Evolutionary conservation across 2,888 invertebrate genomes (phyloP).

Genomic region (Hemithea aestivaria): DNA sequence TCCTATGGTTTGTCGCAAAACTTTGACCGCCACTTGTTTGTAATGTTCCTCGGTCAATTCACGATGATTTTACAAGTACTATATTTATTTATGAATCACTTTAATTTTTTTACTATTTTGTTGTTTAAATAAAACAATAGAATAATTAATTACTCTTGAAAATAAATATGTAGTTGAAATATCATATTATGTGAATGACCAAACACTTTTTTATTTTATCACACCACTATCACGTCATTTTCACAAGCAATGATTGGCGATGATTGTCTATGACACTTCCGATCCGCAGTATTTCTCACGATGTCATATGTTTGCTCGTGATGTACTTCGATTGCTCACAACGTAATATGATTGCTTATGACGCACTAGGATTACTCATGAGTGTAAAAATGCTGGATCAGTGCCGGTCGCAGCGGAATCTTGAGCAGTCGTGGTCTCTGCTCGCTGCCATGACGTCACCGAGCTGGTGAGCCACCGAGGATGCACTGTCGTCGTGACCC

Average conservation of each 20-base stretch:
- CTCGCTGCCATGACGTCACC: constrained; percentile 87
- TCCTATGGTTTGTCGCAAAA: constrained; percentile 5
- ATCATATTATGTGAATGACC: too few species aligned
- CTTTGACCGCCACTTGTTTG: constrained; percentile 1
- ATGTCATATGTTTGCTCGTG: background rate
- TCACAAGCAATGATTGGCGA: constrained; percentile 2
- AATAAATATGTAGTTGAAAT: too few species aligned
- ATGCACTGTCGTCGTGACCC: constrained; percentile 75
- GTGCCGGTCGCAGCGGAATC: constrained; percentile 78
- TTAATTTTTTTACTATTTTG: background rate
- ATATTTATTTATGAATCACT: background rate
- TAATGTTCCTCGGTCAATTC: constrained; percentile 4
- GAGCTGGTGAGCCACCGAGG: constrained; percentile 82
- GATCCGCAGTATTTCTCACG: too few species aligned
- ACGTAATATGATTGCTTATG: background rate
- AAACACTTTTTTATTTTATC: too few species aligned
- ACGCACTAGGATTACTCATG: constrained; percentile 5
- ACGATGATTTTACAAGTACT: constrained; percentile 8
- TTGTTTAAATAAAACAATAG: background rate
- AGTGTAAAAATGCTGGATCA: constrained; percentile 27
- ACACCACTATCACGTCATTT: constrained; percentile 20
- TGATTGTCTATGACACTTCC: background rate
- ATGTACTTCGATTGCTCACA: constrained; percentile 1
- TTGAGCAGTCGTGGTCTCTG: constrained; percentile 82
- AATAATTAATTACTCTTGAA: background rate